Conservation (phyloP, 2,888 invertebrate species). For the Papilio protenor region DNA sequence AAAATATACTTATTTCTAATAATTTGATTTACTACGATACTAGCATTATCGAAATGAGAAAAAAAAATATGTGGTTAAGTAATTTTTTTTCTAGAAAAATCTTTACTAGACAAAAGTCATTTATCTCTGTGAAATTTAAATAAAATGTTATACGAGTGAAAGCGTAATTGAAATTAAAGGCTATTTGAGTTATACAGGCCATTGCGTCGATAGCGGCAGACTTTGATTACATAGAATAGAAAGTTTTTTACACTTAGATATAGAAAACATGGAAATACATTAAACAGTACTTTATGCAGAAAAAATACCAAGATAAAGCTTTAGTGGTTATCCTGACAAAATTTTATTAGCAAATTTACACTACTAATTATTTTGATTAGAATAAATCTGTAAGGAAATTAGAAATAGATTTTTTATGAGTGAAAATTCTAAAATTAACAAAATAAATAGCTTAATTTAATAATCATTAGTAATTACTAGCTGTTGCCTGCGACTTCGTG, state of each 20-base stretch:
- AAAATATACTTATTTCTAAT: not conserved
- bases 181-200: conserved; percentile 23
- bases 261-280: not conserved
- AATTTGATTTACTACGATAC: not conserved
- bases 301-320: not conserved
- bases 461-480: not conserved
- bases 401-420: not conserved
- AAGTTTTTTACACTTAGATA: conserved; percentile 17
- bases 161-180: conserved; percentile 14
- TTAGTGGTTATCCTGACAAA: not conserved
- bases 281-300: not conserved
- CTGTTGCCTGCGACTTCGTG: no score
- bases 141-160: conserved; percentile 10
- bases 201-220: conserved; percentile 19
- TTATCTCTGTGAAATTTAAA: not conserved
- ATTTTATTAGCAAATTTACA: not conserved
- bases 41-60: not conserved
- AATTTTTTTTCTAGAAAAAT: not conserved
- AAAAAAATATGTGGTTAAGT: not conserved
- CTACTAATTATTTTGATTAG: not conserved
- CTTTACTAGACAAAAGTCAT: not conserved
- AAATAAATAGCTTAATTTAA: not conserved
- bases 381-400: not conserved
- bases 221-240: conserved; percentile 22
- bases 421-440: not conserved